These are phyloP conservation scores for Protodeltote pygarga DNA, from an alignment of 2,888 invertebrate genomes.

Conservation along the genomic window DNA sequence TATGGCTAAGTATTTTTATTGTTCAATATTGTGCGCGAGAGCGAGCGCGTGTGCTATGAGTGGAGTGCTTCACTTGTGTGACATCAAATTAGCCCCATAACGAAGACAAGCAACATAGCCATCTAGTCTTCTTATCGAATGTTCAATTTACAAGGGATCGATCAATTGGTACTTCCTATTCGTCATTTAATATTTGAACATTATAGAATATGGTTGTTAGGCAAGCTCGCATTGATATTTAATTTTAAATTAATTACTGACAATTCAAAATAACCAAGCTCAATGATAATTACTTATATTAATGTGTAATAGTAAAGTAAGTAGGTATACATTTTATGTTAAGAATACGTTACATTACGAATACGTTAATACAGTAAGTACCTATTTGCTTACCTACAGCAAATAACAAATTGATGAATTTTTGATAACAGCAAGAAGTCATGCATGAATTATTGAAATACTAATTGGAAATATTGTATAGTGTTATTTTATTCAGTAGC, in stretches of 20 bases:
- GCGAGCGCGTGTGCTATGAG: slow-evolving; percentile 69
- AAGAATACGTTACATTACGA: too few relatives aligned
- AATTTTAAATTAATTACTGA: slow-evolving; percentile 22
- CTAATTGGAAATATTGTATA: too few relatives aligned
- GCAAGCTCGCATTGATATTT: not conserved
- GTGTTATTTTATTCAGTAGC: slow-evolving; percentile 11
- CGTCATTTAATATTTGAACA: slow-evolving; percentile 1
- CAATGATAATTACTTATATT: too few relatives aligned
- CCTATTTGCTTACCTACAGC: too few relatives aligned
- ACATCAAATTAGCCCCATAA: slow-evolving; percentile 60
- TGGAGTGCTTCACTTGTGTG: slow-evolving; percentile 71
- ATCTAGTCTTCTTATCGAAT: slow-evolving; percentile 30
- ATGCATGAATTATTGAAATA: slow-evolving; percentile 1
- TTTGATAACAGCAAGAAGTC: not conserved
- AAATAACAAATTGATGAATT: not conserved
- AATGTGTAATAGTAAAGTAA: too few relatives aligned
- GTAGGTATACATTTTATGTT: too few relatives aligned
- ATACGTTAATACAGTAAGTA: too few relatives aligned
- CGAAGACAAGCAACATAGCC: slow-evolving; percentile 38
- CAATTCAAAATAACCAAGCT: too few relatives aligned
- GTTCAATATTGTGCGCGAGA: slow-evolving; percentile 38
- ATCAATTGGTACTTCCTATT: slow-evolving; percentile 8
- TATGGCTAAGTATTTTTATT: slow-evolving; percentile 40
- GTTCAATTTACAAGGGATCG: slow-evolving; percentile 25
- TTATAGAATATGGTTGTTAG: slow-evolving; percentile 14